These are phyloP conservation scores for Andrena praecox DNA, from an alignment of 2,888 invertebrate species.

Conservation along the genomic window DNA sequence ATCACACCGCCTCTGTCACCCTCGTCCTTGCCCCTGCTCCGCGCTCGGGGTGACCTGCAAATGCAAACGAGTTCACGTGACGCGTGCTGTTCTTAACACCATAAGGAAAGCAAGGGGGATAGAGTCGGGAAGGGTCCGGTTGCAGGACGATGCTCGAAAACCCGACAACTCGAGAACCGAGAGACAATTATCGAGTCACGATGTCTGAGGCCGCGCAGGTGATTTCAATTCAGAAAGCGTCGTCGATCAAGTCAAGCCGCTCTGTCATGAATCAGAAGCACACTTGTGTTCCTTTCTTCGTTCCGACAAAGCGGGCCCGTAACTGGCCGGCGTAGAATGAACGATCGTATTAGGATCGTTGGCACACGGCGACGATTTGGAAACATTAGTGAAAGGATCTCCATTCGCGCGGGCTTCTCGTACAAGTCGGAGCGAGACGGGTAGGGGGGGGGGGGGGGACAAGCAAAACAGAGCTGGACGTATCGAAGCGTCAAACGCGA, in stretches of 20 bases:
- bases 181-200: not conserved
- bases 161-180: not conserved
- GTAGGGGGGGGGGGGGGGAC: not conserved
- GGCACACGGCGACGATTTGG: constrained; percentile 59
- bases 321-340: constrained; percentile 15
- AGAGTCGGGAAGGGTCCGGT: too few relatives aligned
- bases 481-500: constrained; percentile 56
- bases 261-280: constrained; percentile 11
- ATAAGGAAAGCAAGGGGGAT: too few relatives aligned
- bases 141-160: too few relatives aligned
- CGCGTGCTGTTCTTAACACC: too few relatives aligned
- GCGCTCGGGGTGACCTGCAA: constrained; percentile 58
- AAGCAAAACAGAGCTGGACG: constrained; percentile 45
- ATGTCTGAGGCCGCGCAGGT: not conserved
- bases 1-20: constrained; percentile 81
- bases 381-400: constrained; percentile 67
- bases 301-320: constrained; percentile 3
- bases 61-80: not conserved
- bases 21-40: constrained; percentile 75
- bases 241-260: not conserved
- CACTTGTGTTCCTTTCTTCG: constrained; percentile 44
- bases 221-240: not conserved
- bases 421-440: constrained; percentile 14
- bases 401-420: constrained; percentile 25
- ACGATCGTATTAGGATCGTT: constrained; percentile 23